Conservation (phyloP, 2,888 invertebrate genomes). For the Dorcus parallelipipedus region DNA sequence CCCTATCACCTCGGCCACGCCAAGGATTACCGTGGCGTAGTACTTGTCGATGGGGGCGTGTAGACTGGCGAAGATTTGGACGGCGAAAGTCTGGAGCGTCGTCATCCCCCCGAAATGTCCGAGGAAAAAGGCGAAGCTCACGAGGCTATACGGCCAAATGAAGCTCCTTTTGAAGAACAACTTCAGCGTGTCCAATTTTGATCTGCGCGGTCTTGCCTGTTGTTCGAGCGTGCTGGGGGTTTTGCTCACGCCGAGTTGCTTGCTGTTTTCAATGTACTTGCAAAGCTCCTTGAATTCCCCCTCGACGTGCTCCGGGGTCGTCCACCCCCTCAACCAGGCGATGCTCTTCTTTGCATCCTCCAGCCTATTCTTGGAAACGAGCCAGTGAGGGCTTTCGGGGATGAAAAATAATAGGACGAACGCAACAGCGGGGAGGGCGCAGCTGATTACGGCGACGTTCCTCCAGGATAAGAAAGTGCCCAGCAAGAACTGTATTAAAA, state of each 20-base stretch:
- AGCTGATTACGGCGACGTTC: conserved; percentile 65
- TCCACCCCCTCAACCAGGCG: conserved; percentile 80
- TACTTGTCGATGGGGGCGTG: conserved; percentile 74
- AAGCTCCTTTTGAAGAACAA: conserved; percentile 61
- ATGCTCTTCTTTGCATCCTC: conserved; percentile 66
- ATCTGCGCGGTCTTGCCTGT: not conserved
- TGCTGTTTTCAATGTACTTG: conserved; percentile 17
- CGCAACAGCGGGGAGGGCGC: conserved; percentile 62
- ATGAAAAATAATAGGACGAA: conserved; percentile 66
- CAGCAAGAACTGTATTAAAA: conserved; percentile 72
- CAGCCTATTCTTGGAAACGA: conserved; percentile 63
- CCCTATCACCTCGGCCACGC: conserved; percentile 66
- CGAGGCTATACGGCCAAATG: conserved; percentile 64
- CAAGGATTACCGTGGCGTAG: conserved; percentile 70
- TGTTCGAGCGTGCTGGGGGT: conserved; percentile 6
- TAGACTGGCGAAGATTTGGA: conserved; percentile 67
- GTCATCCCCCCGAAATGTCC: conserved; percentile 75
- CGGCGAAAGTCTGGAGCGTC: conserved; percentile 70
- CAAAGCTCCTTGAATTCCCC: conserved; percentile 57
- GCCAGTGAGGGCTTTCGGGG: conserved; percentile 81
- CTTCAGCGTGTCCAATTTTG: conserved; percentile 35
- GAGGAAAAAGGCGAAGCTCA: conserved; percentile 66
- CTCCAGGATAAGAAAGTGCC: conserved; percentile 71
- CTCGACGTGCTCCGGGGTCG: conserved; percentile 58
- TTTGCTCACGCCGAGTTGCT: conserved; percentile 17